Percentiles rank a stretch among this genome's conserved stretches.
phyloP scores from a whole-genome alignment of 2,888 invertebrate species.

The Notodonta dromedarius region DNA sequence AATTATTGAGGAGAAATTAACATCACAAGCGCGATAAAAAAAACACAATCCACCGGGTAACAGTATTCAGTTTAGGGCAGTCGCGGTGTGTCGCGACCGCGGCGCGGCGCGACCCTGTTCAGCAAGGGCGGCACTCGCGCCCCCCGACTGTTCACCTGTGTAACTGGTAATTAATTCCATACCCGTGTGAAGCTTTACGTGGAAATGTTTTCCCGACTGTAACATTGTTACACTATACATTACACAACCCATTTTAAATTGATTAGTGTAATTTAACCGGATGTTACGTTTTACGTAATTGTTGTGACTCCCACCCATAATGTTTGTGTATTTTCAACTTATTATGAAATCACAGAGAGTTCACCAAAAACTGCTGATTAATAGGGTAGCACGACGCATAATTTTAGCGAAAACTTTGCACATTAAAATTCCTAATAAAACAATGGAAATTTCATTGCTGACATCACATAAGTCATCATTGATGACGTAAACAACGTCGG shows the following conservation, averaged over 20 bases:
- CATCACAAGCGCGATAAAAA: neutral
- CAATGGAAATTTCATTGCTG: too few relatives aligned
- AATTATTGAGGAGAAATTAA: neutral
- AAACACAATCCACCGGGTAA: neutral
- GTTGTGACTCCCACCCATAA: slow-evolving; percentile 15
- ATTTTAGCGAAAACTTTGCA: too few relatives aligned
- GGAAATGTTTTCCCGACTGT: slow-evolving; percentile 41
- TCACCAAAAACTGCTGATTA: too few relatives aligned
- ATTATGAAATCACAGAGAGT: too few relatives aligned
- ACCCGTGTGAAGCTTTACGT: slow-evolving; percentile 43
- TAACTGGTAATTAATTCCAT: slow-evolving; percentile 55
- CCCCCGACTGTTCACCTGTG: slow-evolving; percentile 58
- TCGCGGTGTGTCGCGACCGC: neutral
- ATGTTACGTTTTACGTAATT: slow-evolving; percentile 3
- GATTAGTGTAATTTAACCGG: slow-evolving; percentile 11
- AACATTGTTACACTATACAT: slow-evolving; percentile 42
- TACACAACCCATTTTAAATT: slow-evolving; percentile 43
- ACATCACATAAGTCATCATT: too few relatives aligned
- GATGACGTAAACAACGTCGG: too few relatives aligned
- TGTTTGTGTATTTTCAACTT: too few relatives aligned
- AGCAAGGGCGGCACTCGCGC: slow-evolving; percentile 45
- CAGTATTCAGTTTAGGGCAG: neutral
- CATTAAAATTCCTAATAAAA: too few relatives aligned
- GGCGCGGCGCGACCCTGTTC: slow-evolving; percentile 40
- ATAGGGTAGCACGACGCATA: too few relatives aligned